Evolutionary conservation across 2,888 invertebrate genomes (phyloP), one percentile per base, ranked within the genome.

Genomic region (Thymelicus acteon): DNA sequence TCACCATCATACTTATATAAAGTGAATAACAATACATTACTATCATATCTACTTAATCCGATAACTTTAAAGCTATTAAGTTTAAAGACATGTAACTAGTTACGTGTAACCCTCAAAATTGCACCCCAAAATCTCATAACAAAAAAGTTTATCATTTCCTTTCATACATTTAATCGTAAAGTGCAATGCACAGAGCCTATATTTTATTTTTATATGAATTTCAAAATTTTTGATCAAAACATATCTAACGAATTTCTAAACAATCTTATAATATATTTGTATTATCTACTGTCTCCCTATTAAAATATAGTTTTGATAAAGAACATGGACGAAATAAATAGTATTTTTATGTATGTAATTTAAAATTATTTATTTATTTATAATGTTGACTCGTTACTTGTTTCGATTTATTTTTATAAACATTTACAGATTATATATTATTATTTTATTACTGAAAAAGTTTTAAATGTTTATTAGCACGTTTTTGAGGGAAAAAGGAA

Each of bases 171-270:
- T 13, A 2, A 58, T 31, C 31, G 2, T 13, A 58, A 31, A 58
- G 58, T 58, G 60, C 8, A 40, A 19, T 49, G 31, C 31, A 24
- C 49, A 63, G 39, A 49, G 19, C 37, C 13, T 54, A 52, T n/a
- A 37, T 62, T 57, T 58, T 62, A 65, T 68, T 64, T 67, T 54
- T 64, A 44, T 31, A 39, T 64, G 8, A 44, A 44, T 44, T 64
- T 52, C 52, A 52, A 72, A 74, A 72, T 44, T 44, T 31, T 44
- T 12, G 44, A 44, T 75, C 73, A 63, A 75, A 76, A 85, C 85
- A 85, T 85, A 87, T 87, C 87, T 84, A 75, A 76, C 72, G 80
- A 85, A 83, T 85, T 84, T 85, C 71, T 60, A 52, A 66, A 72
- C 15, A 57, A 44, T 65, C 24, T 13, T 66, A 10, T 58, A 68